These are phyloP conservation scores for Grallaria varia DNA, from an alignment of 2,113 vertebrate species.

Conservation along the genomic window DNA sequence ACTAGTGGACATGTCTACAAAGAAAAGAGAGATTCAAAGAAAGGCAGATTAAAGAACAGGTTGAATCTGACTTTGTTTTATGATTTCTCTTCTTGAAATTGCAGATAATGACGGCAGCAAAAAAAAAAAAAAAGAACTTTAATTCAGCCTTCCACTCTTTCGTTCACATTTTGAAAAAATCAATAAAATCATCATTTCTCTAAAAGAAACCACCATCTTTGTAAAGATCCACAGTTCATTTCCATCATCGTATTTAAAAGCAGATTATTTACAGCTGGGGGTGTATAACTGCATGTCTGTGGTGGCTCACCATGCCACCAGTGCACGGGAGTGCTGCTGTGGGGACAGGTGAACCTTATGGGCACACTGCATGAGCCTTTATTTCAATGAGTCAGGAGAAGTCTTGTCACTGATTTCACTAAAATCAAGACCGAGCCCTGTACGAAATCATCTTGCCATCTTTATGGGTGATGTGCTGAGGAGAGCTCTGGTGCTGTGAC, in stretches of 20 bases:
- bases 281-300: not conserved
- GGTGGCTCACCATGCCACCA: not conserved
- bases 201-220: not conserved
- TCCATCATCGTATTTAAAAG: not conserved
- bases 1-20: slow-evolving; percentile 41
- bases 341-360: not conserved
- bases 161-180: slow-evolving; percentile 6
- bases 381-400: not conserved
- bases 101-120: not conserved
- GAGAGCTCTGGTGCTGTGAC: not conserved
- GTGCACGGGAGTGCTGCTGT: not conserved
- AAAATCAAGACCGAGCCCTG: not conserved
- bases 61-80: slow-evolving; percentile 17
- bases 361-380: not conserved
- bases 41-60: slow-evolving; percentile 30
- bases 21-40: slow-evolving; percentile 39
- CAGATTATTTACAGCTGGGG: not conserved
- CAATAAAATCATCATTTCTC: not conserved
- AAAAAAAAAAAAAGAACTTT: not conserved
- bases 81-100: slow-evolving; percentile 3
- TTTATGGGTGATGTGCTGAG: not conserved
- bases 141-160: slow-evolving; percentile 7
- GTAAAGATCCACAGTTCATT: not conserved
- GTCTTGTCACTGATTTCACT: not conserved
- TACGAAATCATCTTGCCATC: not conserved